These are phyloP conservation scores for Drosophila rubida DNA, from an alignment of 2,888 invertebrate genomes.

Conservation along the genomic window DNA sequence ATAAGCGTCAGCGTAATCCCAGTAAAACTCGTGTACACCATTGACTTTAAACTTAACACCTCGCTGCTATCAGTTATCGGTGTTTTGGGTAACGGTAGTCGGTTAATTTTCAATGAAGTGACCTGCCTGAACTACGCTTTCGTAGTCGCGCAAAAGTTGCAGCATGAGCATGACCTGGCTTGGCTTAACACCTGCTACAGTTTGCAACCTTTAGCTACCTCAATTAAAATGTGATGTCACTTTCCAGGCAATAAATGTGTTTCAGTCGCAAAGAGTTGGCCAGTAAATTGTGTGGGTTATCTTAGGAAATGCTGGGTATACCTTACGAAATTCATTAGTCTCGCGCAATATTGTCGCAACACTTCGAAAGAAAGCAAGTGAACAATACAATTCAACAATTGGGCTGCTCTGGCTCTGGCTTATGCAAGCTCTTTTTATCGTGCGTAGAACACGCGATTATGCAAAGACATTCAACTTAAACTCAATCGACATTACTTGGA, in stretches of 20 bases:
- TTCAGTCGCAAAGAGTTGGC: not conserved
- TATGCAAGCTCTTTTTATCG: slow-evolving; percentile 1
- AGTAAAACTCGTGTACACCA: not conserved
- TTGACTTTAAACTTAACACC: not conserved
- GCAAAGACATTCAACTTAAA: not conserved
- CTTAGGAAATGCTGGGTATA: slow-evolving; percentile 6
- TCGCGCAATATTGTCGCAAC: not conserved
- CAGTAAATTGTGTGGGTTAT: slow-evolving; percentile 8
- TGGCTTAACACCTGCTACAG: not conserved
- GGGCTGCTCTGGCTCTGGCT: not conserved
- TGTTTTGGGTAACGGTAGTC: not conserved
- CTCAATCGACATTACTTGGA: not conserved
- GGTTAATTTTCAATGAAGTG: not conserved
- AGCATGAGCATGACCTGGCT: not conserved
- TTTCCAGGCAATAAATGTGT: slow-evolving; percentile 4
- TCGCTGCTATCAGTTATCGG: slow-evolving; percentile 1
- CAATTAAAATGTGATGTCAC: slow-evolving; percentile 20
- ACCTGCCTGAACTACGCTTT: slow-evolving; percentile 9
- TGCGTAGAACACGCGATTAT: not conserved
- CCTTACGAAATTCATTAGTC: slow-evolving; percentile 19
- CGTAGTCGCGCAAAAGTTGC: not conserved
- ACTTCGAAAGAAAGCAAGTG: slow-evolving; percentile 1
- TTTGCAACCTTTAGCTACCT: not conserved
- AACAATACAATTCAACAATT: not conserved
- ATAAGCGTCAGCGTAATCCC: slow-evolving; percentile 4